Evolutionary conservation across 2,797 vertebrate species (phyloP), one percentile per base, ranked within the genome.

Genomic region (Pampus argenteus): DNA sequence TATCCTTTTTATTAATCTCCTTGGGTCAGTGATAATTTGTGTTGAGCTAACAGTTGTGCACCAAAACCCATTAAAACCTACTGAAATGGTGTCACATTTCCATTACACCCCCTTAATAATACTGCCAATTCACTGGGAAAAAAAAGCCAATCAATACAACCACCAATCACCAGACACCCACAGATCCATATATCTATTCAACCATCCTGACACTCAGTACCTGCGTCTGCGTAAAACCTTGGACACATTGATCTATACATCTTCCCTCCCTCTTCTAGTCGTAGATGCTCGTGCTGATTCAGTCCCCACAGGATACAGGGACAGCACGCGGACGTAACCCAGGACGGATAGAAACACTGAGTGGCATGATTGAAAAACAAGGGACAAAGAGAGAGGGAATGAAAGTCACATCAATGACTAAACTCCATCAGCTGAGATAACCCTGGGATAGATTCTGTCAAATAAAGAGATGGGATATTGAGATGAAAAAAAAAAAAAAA

Each of bases 211-310:
- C 84, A 82, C 60, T 64, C 66, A 56, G 47, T 73, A 62, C 71
- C 64, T 74, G 40, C 62, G 29, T 70, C 55, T 62, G 67, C 9
- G 69, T 70, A 84, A 84, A 81, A 71, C 68, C 76, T 84, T 78
- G 47, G 74, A 84, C 78, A 76, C 77, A 91, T 87, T 73, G 86
- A 92, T 91, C 84, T 9, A 51, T 72, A 65, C 58, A 40, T 83
- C 81, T 44, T 69, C 62, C 22, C 55, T 50, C 22, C 70, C 49
- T 66, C 78, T 60, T 74, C 36, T 74, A 48, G 71, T 68, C 66
- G 82, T 78, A 64, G 75, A 75, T 78, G 82, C 50, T 79, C 6
- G 23, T 86, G 88, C 91, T 87, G 89, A 93, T 88, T 90, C 86
- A 92, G 86, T 82, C 70, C 86, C 86, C 68, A 45, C 52, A 18